Conservation (phyloP, 1,140 invertebrate genomes). For the Neodiprion fabricii region DNA sequence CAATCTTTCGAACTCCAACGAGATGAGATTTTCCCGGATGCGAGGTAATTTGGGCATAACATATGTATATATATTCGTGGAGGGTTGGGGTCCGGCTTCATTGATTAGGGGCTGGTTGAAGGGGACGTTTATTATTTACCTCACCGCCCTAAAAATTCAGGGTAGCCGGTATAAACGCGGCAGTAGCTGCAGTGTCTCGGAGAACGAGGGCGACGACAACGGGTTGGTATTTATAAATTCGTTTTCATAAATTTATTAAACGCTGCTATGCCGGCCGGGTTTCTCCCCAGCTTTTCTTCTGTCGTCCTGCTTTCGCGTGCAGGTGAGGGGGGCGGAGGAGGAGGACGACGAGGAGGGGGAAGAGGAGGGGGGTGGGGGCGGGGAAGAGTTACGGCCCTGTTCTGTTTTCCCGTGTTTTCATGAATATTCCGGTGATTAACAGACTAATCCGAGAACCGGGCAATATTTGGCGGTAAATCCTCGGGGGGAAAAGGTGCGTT, state of each 20-base stretch:
- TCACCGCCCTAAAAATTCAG: neutral
- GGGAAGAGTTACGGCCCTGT: neutral
- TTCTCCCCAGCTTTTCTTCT: neutral
- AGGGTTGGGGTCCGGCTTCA: too few species aligned
- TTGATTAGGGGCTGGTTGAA: neutral
- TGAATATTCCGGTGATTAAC: slow-evolving; percentile 7
- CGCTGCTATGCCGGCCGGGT: neutral
- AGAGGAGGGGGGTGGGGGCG: too few species aligned
- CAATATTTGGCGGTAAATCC: slow-evolving; percentile 5
- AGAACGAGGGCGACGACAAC: neutral
- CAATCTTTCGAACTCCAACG: too few species aligned
- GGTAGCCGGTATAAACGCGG: neutral
- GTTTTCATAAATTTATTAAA: slow-evolving; percentile 6
- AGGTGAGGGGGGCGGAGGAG: too few species aligned
- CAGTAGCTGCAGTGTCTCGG: neutral
- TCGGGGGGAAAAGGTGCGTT: neutral
- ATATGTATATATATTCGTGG: too few species aligned
- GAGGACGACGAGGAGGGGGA: too few species aligned
- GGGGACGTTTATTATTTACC: neutral
- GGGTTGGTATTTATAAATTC: neutral
- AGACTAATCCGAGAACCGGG: slow-evolving; percentile 5
- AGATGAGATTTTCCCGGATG: too few species aligned
- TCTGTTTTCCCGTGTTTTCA: slow-evolving; percentile 5
- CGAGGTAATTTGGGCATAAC: too few species aligned
- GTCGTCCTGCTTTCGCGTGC: too few species aligned